phyloP scores from a whole-genome alignment of 2,888 invertebrate genomes.

The Chironomus tentans region DNA sequence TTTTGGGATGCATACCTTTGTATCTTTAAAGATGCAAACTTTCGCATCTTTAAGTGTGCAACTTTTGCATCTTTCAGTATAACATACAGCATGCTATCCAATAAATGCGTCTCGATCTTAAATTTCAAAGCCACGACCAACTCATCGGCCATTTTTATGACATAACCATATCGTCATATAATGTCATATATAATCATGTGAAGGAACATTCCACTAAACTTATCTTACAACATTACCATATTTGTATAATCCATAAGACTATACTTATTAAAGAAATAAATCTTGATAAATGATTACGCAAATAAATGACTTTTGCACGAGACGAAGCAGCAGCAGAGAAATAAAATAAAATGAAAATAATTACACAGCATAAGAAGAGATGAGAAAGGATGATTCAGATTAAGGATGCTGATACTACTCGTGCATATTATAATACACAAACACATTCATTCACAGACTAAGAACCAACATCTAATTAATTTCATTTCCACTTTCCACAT shows the following conservation, averaged over 20 bases:
- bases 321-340: neutral
- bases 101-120: no score
- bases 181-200: no score
- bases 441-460: neutral
- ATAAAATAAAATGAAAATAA: neutral
- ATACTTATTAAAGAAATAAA: constrained; percentile 24
- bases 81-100: no score
- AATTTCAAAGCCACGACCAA: no score
- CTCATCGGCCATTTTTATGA: no score
- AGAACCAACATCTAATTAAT: constrained; percentile 11
- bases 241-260: neutral
- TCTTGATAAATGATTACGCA: constrained; percentile 27
- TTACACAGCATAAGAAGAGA: neutral
- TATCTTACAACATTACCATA: neutral
- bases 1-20: no score
- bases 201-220: no score
- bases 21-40: no score
- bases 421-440: neutral
- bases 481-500: neutral
- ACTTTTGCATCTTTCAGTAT: no score
- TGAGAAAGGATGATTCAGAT: constrained; percentile 20
- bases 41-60: no score
- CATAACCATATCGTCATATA: no score
- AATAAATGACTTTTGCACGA: constrained; percentile 25
- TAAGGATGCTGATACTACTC: constrained; percentile 7